Conservation (phyloP, 2,888 invertebrate species). For the Scrobipalpa costella region DNA sequence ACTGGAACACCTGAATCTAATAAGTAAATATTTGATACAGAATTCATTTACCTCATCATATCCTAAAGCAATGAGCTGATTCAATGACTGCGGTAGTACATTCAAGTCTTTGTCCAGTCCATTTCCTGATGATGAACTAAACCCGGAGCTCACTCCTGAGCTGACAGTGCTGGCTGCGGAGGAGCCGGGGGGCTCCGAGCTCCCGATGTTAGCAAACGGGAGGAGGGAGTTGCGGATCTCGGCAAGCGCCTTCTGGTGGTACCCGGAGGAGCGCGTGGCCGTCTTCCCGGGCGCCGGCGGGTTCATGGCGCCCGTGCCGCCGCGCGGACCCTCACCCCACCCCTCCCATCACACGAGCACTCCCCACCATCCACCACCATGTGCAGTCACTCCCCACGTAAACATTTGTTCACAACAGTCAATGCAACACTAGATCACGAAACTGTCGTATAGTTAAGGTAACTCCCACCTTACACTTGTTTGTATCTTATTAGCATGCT, state of each 20-base stretch:
- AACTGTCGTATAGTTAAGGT: neutral
- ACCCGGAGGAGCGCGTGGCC: constrained; percentile 88
- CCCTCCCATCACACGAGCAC: constrained; percentile 75
- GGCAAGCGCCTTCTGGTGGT: constrained; percentile 93
- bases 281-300: constrained; percentile 83
- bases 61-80: constrained; percentile 86
- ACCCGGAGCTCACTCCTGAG: constrained; percentile 80
- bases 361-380: constrained; percentile 56
- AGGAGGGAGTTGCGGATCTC: constrained; percentile 91
- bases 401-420: constrained; percentile 17
- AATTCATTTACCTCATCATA: constrained; percentile 85
- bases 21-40: neutral
- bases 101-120: constrained; percentile 84
- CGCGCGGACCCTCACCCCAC: constrained; percentile 69
- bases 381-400: constrained; percentile 49
- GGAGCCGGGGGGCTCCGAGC: constrained; percentile 83
- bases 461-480: constrained; percentile 9
- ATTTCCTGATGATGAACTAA: constrained; percentile 81
- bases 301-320: constrained; percentile 80
- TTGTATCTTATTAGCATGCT: constrained; percentile 25
- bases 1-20: neutral
- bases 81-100: constrained; percentile 83
- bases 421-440: neutral
- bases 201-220: constrained; percentile 87
- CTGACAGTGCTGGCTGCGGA: constrained; percentile 89